A percentile compares a stretch with the other conserved stretches of the same genome.
These are phyloP conservation scores for Cryptoprocta ferox DNA, from an alignment of 2,797 vertebrate species.

Conservation along the genomic window DNA sequence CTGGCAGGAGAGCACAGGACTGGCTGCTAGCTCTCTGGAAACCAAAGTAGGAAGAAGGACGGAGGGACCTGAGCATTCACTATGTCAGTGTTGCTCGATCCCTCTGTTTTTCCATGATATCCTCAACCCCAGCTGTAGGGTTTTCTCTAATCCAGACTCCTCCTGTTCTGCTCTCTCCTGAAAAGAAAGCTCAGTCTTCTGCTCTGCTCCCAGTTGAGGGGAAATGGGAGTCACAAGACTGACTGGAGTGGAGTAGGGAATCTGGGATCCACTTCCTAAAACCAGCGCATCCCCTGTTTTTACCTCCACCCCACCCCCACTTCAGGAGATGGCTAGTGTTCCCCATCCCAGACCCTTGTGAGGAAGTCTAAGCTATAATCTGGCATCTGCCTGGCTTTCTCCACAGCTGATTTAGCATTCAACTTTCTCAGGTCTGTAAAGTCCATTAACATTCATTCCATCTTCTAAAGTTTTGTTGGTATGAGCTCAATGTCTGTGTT, in stretches of 20 bases:
- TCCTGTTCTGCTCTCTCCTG: neutral
- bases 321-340: neutral
- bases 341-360: neutral
- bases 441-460: neutral
- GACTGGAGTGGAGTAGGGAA: neutral
- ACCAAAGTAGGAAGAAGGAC: neutral
- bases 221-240: neutral
- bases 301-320: neutral
- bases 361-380: neutral
- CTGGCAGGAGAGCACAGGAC: neutral
- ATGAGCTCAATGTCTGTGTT: neutral
- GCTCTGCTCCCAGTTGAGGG: neutral
- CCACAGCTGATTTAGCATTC: neutral
- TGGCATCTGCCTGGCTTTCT: neutral
- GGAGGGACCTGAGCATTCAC: neutral
- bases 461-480: neutral
- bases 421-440: neutral
- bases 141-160: neutral
- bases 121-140: neutral
- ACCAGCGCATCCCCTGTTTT: neutral
- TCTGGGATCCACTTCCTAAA: neutral
- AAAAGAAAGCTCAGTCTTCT: neutral
- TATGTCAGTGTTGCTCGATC: too few relatives aligned
- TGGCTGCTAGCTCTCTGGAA: neutral
- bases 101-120: neutral